phyloP scores from a whole-genome alignment of 2,113 vertebrate species.

The Hirundichthys speculiger region DNA sequence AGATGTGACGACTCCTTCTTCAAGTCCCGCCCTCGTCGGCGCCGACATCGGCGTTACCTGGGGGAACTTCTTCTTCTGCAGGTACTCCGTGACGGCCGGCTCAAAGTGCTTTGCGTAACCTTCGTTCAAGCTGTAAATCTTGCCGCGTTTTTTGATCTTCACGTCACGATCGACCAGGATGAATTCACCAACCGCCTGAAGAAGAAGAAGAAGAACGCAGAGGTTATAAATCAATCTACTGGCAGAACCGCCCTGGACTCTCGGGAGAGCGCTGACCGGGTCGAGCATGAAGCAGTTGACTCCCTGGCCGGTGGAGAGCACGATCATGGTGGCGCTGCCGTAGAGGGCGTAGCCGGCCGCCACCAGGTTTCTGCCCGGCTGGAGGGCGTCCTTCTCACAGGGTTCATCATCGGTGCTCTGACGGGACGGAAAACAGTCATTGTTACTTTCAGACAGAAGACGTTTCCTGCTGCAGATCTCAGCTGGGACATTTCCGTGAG shows the following conservation, averaged over 20 bases:
- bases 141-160: conserved; percentile 95
- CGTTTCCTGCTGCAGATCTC: background rate
- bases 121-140: conserved; percentile 97
- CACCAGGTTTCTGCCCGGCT: conserved; percentile 90
- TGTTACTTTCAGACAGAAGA: background rate
- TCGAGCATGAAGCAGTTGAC: conserved; percentile 99
- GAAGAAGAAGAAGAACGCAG: accelerated
- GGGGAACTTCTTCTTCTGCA: conserved; percentile 95
- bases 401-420: conserved; percentile 84
- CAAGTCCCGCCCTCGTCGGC: no score
- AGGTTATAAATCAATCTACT: background rate
- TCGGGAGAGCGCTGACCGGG: conserved; percentile 80
- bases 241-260: no score
- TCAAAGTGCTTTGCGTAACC: conserved; percentile 94
- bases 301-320: conserved; percentile 88
- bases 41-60: conserved; percentile 75
- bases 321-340: conserved; percentile 97
- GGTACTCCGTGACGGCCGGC: conserved; percentile 88
- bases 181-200: conserved; percentile 95
- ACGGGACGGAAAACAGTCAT: background rate
- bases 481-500: no score
- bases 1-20: no score
- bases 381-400: conserved; percentile 88
- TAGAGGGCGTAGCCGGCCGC: conserved; percentile 96
- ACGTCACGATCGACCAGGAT: conserved; percentile 92